Evolutionary conservation across 1,140 invertebrate genomes (phyloP).

Genomic region (Ips typographus): DNA sequence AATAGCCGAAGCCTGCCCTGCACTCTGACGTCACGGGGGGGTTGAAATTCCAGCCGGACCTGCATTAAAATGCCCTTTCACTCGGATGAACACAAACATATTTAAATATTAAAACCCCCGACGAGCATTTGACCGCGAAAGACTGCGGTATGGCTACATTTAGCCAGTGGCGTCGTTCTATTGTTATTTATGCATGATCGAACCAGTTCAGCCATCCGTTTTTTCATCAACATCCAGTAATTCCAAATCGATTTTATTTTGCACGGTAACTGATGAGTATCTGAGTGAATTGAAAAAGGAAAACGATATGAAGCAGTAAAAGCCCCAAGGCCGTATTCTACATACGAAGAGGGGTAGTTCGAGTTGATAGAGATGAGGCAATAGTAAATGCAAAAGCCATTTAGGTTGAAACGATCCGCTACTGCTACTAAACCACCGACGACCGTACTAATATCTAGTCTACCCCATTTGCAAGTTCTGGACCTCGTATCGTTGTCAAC

Average conservation of each 20-base stretch:
- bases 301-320: too few species aligned
- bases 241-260: too few species aligned
- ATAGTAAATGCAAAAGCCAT: too few species aligned
- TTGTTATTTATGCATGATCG: too few species aligned
- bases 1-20: background rate
- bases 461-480: constrained; percentile 23
- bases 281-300: too few species aligned
- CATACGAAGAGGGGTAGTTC: too few species aligned
- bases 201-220: too few species aligned
- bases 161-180: constrained; percentile 16
- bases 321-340: too few species aligned
- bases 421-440: constrained; percentile 11
- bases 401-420: background rate
- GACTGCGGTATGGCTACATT: constrained; percentile 32
- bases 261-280: too few species aligned
- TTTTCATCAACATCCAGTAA: too few species aligned
- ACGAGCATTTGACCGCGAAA: constrained; percentile 34
- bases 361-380: too few species aligned
- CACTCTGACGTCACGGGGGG: too few species aligned
- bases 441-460: constrained; percentile 12
- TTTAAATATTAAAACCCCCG: constrained; percentile 36
- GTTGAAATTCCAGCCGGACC: constrained; percentile 22
- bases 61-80: constrained; percentile 36
- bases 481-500: constrained; percentile 23
- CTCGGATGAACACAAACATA: constrained; percentile 34